Base-by-base conservation (phyloP, 2,797 vertebrate species). In the Netta rufina region DNA sequence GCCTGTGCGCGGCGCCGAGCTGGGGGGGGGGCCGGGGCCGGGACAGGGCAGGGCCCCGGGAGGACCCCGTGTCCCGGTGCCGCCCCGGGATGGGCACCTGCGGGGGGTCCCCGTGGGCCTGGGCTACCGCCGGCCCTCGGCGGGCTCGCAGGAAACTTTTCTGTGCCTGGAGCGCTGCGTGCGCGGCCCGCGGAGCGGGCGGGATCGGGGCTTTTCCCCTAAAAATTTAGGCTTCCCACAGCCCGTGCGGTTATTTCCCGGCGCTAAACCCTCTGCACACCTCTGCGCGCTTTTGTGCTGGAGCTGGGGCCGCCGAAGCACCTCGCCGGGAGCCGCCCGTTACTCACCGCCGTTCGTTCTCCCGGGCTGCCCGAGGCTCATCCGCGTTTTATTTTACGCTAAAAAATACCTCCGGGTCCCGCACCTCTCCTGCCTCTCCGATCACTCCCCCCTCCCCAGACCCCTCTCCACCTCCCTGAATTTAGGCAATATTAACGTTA, bases 1-100 rank as follows among this genome's bases (percentile, higher is more conserved):
- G 92, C 90, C 90, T 86, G 90, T 91, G 92, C 90, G 80, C 85
- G 82, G 93, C 91, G 66, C 82, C 57, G 90, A 88, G 90, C 84
- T 77, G 94, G 77, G 49, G 91, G 49, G 91, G 86, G 92, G 79
- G 89, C 60, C 20, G 20, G 45, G 49, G 49, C 13, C 49, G 49
- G 24, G 49, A 51, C 11, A 24, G 49, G 16, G 56, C 28, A n/a
- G 32, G 30, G 28, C 56, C 56, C 56, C 28, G 45, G 19, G 45
- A 19, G 19, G 45, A 9, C 9, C 9, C 45, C 45, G 45, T 22
- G 20, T 47, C 45, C 45, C 20, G 45, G 20, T 25, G 58, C 25
- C 33, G 15, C 45, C 45, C 45, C 45, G 11, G 45, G 45, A 47
- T 20, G 20, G 45, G 20, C 45, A 47, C 20, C 45, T 22, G 25